Evolutionary conservation across 2,797 vertebrate genomes (phyloP).

Genomic region (Hoplostethus atlanticus): DNA sequence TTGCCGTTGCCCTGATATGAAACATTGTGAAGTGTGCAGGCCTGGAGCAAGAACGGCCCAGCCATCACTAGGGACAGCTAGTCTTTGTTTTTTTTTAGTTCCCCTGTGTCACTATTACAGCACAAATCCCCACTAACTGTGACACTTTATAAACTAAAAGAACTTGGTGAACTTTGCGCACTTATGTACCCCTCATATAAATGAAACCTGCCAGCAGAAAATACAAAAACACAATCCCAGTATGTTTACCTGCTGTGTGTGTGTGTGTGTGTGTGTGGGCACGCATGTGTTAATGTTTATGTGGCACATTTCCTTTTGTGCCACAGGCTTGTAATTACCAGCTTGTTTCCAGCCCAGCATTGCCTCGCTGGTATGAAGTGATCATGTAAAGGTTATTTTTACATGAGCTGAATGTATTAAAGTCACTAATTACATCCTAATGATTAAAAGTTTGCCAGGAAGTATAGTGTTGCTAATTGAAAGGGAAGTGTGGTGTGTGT

Average conservation of each 20-base stretch:
- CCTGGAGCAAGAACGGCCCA: no score
- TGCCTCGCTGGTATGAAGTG: constrained; percentile 52
- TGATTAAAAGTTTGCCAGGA: constrained; percentile 71
- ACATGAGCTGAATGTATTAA: constrained; percentile 67
- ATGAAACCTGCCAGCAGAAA: constrained; percentile 7
- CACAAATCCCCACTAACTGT: neutral
- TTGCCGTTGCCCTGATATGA: no score
- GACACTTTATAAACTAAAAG: neutral
- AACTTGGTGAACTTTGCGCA: constrained; percentile 16
- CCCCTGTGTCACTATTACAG: neutral
- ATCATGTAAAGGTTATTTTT: constrained; percentile 76
- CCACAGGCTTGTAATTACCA: constrained; percentile 69
- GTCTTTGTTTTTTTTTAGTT: no score
- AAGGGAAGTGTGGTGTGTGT: constrained; percentile 41
- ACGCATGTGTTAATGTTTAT: constrained; percentile 58
- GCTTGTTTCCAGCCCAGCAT: constrained; percentile 49
- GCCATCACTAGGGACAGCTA: no score
- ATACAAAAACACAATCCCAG: constrained; percentile 9
- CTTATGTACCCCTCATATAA: neutral
- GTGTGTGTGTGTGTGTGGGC: constrained; percentile 29
- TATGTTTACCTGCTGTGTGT: neutral
- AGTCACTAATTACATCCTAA: constrained; percentile 72
- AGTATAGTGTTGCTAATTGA: constrained; percentile 64
- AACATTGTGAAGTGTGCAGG: no score
- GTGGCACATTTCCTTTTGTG: constrained; percentile 66